Evolutionary conservation across 2,113 vertebrate genomes (phyloP), one percentile per base, ranked within the genome.

Genomic region (Propithecus coquereli): DNA sequence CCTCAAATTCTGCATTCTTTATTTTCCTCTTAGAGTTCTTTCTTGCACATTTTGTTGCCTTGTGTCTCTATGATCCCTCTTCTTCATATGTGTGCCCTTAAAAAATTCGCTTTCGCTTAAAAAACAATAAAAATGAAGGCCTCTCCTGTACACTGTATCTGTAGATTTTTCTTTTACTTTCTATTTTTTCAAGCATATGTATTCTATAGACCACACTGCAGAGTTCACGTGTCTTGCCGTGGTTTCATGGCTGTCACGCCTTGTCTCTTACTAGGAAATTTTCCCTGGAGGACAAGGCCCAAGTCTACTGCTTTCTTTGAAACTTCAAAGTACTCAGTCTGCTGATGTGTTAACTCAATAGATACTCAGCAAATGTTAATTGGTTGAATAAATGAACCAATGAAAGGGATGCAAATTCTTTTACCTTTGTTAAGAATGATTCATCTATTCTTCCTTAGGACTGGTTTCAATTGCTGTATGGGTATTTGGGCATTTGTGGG

Each of bases 321-420:
- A 94, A 96, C 45, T 86, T 95, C 81, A 97, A 97, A 88, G 43
- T 79, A 97, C 77, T 71, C 45, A 47, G 59, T 73, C 76, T 97
- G 81, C 94, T 87, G 80, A 96, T 93, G 65, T 70, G 79, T 70
- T 94, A 73, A 10, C 79, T 47, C 59, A 70, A 22, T 81, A 94
- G 54, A 45, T 96, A 95, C 63, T 97, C 45, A 85, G 90, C 90
- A 97, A 97, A 97, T 14, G 70, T 61, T 92, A 92, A 94, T 97
- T 97, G 97, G 95, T 97, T 97, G 97, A 97, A 98, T 98, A 98
- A 98, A 92, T 97, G 61, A 52, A 95, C 87, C 95, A 98, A 98
- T 98, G 97, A 97, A 91, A 97, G 61, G 92, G 83, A 92, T 93
- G 74, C 88, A 98, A 88, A 94, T 95, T 91, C 10, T 86, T 97